Percentiles rank a stretch among this genome's conserved stretches.
These are phyloP conservation scores for Dunckerocampus dactyliophorus DNA, from an alignment of 2,113 vertebrate genomes.

Conservation along the genomic window DNA sequence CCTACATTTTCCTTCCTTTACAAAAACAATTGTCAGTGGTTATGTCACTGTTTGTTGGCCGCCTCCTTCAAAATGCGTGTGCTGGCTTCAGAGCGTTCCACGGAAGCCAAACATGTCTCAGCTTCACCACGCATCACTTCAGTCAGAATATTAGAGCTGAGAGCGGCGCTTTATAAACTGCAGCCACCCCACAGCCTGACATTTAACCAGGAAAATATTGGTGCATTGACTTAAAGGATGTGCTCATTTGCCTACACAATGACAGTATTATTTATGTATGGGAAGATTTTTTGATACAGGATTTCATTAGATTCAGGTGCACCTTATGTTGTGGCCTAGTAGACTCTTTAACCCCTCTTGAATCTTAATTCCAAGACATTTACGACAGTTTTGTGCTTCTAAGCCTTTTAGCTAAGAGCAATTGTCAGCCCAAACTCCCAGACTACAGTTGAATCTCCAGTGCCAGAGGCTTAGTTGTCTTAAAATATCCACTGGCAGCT, in stretches of 20 bases:
- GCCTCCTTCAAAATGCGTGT: background rate
- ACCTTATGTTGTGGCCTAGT: background rate
- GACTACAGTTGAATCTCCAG: background rate
- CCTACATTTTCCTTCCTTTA: background rate
- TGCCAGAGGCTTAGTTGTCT: background rate
- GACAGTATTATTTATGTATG: background rate
- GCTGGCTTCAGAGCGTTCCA: background rate
- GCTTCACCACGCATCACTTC: background rate
- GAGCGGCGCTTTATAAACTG: background rate
- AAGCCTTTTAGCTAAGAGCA: too few species aligned
- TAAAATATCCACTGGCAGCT: slow-evolving; percentile 16
- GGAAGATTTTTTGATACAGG: background rate
- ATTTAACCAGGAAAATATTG: background rate
- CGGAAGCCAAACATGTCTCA: background rate
- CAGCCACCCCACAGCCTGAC: too few species aligned
- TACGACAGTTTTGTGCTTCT: too few species aligned
- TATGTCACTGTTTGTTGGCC: slow-evolving; percentile 14
- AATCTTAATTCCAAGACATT: too few species aligned
- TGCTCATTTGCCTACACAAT: background rate
- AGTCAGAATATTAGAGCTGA: background rate
- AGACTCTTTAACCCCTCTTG: background rate
- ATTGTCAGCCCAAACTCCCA: too few species aligned
- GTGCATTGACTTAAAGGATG: background rate
- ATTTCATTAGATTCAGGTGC: background rate
- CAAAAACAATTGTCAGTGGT: background rate